Base-by-base conservation (phyloP, 1,140 invertebrate species). In the Camponotus pennsylvanicus region DNA sequence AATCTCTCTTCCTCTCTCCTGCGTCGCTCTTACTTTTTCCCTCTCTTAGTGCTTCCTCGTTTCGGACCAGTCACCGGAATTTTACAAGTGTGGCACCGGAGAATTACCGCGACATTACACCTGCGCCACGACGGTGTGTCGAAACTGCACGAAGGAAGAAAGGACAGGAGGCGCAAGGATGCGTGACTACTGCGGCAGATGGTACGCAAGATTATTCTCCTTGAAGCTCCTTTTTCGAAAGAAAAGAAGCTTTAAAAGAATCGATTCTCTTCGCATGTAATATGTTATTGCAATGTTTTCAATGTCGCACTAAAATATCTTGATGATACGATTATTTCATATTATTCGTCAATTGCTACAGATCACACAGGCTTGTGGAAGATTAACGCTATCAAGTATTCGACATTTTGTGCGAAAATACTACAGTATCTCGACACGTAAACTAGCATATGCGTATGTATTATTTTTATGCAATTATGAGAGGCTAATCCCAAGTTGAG, bases 41-140 rank as follows among this genome's bases (percentile, higher is more conserved):
- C 3, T 9, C 27, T 34, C 7, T 42, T 37, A 37, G 7, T 52
- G 34, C 9, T 79, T 70, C 57, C 75, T 76, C 86, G 55, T 87
- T 84, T 55, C 79, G n/a, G 52, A 34, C 75, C 57, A 52, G 85
- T 61, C 82, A 70, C 63, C 57, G 40, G 84, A 57, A 76, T 83
- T 86, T 71, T 86, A 55, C 64, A 76, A 66, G 84, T 42, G 61
- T 49, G 57, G n/a, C 45, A 79, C 57, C 59, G 4, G 34, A 89
- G 80, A 89, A 89, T 86, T 89, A 86, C 49, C 83, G 40, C 61
- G 71, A 37, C 57, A 73, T 85, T 85, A 52, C 45, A 40, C n/a
- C 57, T 42, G 9, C 52, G 52, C 66, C 64, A 64, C 64, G 67
- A 57, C 64, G 49, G 55, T 61, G 77, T 49, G 83, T 88, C 9